Conservation (phyloP, 2,797 vertebrate species). For the Phrynocephalus vlangalii region DNA sequence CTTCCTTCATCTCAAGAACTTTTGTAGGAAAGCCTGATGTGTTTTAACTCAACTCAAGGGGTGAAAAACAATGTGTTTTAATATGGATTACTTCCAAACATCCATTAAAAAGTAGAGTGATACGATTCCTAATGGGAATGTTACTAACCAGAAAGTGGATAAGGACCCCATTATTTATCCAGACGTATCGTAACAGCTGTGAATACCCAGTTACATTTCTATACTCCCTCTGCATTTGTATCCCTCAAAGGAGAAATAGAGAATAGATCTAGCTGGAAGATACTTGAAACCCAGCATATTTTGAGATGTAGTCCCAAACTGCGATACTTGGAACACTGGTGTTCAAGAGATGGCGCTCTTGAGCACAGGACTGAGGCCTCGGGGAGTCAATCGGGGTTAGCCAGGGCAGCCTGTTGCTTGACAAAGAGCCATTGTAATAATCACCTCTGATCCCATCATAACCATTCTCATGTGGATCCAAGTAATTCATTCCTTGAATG, state of each 20-base stretch:
- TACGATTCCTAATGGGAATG: slow-evolving; percentile 22
- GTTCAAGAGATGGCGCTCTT: slow-evolving; percentile 27
- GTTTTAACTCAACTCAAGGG: slow-evolving; percentile 14
- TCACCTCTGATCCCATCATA: slow-evolving; percentile 13
- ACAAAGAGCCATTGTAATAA: slow-evolving; percentile 36
- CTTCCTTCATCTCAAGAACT: slow-evolving; percentile 12
- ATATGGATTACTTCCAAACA: slow-evolving; percentile 32
- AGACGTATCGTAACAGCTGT: slow-evolving; percentile 31
- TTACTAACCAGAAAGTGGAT: slow-evolving; percentile 29
- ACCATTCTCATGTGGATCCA: slow-evolving; percentile 20
- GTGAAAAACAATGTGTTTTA: slow-evolving; percentile 22
- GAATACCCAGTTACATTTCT: background rate
- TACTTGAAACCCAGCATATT: slow-evolving; percentile 8
- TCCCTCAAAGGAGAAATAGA: slow-evolving; percentile 13
- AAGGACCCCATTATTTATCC: slow-evolving; percentile 38
- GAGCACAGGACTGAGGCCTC: background rate
- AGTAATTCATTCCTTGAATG: slow-evolving; percentile 9
- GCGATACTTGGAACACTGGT: background rate
- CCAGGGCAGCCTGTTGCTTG: background rate
- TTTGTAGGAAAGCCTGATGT: background rate
- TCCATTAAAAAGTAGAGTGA: slow-evolving; percentile 22
- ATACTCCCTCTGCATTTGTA: background rate
- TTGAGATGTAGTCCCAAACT: background rate
- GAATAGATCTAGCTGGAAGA: slow-evolving; percentile 13
- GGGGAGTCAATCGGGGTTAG: background rate